Evolutionary conservation across 2,888 invertebrate genomes (phyloP).

Genomic region (Diploptera punctata): DNA sequence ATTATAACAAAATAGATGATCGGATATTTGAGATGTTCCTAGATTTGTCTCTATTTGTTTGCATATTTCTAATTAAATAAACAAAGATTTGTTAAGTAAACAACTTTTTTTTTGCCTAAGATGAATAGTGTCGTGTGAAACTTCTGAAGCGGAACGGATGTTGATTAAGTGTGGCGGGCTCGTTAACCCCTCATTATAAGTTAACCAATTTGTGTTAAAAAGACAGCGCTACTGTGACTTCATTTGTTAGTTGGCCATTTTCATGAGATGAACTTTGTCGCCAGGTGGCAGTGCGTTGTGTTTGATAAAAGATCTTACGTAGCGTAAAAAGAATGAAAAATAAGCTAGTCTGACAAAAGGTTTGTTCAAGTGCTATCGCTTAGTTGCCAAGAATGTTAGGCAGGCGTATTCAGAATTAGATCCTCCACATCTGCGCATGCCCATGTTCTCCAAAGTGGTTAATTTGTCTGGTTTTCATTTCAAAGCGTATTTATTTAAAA

Average conservation of each 20-base stretch:
- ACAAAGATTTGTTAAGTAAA: no score
- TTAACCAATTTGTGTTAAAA: neutral
- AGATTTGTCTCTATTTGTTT: no score
- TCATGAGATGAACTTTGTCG: neutral
- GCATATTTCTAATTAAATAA: no score
- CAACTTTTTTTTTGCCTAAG: no score
- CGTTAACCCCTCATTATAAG: neutral
- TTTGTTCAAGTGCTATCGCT: conserved; percentile 8
- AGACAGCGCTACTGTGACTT: neutral
- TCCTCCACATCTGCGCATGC: no score
- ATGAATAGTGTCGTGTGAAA: no score
- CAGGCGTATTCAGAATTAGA: conserved; percentile 22
- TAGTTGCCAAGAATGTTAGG: conserved; percentile 25
- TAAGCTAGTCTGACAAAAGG: conserved; percentile 27
- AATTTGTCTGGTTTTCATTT: no score
- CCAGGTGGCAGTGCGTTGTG: conserved; percentile 20
- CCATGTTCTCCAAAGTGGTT: no score
- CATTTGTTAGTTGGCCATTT: neutral
- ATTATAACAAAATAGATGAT: no score
- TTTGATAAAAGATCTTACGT: conserved; percentile 6
- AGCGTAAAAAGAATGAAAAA: neutral
- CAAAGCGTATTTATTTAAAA: no score
- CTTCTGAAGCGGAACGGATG: no score
- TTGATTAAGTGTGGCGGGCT: neutral
- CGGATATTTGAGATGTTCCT: no score